Base-by-base conservation (phyloP, 2,113 vertebrate genomes). In the Melanotaenia duboulayi region DNA sequence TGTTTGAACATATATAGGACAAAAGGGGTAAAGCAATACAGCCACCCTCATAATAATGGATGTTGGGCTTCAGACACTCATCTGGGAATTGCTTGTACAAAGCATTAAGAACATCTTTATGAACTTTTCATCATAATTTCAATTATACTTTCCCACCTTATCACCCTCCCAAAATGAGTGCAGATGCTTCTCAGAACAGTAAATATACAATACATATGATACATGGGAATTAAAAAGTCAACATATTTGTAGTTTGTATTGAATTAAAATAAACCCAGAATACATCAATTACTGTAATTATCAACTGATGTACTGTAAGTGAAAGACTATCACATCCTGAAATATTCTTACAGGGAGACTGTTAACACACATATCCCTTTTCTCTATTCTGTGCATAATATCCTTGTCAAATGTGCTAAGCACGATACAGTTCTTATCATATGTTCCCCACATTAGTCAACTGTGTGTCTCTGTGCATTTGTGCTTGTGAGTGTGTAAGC, bases 21-120 rank as follows among this genome's bases (percentile, higher is more conserved):
- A 70, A 70, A 83, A 72, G 55, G 37, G 75, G 24, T 74, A 61
- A 83, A 88, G 71, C 74, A 78, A 50, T 70, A 71, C 57, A 80
- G 69, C 66, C 4, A 16, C 55, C 56, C 64, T 7, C 32, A 6
- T 35, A 59, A 35, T 76, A 71, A 72, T 84, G 82, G 75, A 81
- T 79, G 73, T 78, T 77, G 76, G 25, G 58, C 44, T 50, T 60
- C 64, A 35, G 63, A 79, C 48, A 80, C 49, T 68, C 54, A 71
- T 75, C 28, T 71, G 50, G 20, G 76, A 61, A 58, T 39, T 44
- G 57, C 48, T 82, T 55, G n/a, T 68, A 44, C 56, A 50, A 65
- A 48, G 10, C 24, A 62, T 77, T 32, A 60, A 64, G 32, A 74
- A 64, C 52, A 74, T 44, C 52, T 65, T 70, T 61, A 60, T 65